A percentile compares a stretch with the other conserved stretches of the same genome.
Conservation (phyloP, 2,888 invertebrate species). For the Melikaiella ostensackeni region DNA sequence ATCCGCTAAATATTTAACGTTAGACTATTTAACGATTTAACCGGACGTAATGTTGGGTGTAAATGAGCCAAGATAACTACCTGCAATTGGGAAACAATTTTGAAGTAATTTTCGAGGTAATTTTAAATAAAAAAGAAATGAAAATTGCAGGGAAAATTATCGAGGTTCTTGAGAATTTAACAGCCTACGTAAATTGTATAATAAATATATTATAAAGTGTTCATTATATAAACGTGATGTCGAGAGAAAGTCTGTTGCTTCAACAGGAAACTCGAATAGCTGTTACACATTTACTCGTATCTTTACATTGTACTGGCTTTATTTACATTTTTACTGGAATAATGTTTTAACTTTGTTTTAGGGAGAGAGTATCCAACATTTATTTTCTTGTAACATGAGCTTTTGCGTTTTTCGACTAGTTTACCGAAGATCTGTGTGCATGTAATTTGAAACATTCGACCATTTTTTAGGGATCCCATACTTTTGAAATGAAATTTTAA, state of each 20-base stretch:
- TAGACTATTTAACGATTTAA: slow-evolving; percentile 31
- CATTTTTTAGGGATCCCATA: slow-evolving; percentile 30
- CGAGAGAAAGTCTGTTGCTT: not conserved
- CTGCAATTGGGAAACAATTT: not conserved
- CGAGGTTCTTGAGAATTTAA: not conserved
- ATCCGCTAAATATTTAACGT: slow-evolving; percentile 26
- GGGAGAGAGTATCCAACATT: not conserved
- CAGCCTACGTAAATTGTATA: slow-evolving; percentile 1
- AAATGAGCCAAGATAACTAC: slow-evolving; percentile 6
- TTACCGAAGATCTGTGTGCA: not conserved
- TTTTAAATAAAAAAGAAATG: not conserved
- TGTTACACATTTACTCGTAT: slow-evolving; percentile 36
- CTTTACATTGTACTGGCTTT: slow-evolving; percentile 26
- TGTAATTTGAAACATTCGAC: slow-evolving; percentile 15
- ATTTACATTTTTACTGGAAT: not conserved
- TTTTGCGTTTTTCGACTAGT: not conserved
- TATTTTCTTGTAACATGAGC: not conserved
- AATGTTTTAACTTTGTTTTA: slow-evolving; percentile 5
- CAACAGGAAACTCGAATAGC: slow-evolving; percentile 24
- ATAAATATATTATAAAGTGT: slow-evolving; percentile 22
- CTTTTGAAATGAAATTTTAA: slow-evolving; percentile 20
- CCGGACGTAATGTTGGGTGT: slow-evolving; percentile 15
- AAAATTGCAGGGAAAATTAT: not conserved
- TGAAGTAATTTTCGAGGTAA: not conserved
- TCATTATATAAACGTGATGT: slow-evolving; percentile 31